Evolutionary conservation across 2,113 vertebrate genomes (phyloP).

Genomic region (Rafetus swinhoei): DNA sequence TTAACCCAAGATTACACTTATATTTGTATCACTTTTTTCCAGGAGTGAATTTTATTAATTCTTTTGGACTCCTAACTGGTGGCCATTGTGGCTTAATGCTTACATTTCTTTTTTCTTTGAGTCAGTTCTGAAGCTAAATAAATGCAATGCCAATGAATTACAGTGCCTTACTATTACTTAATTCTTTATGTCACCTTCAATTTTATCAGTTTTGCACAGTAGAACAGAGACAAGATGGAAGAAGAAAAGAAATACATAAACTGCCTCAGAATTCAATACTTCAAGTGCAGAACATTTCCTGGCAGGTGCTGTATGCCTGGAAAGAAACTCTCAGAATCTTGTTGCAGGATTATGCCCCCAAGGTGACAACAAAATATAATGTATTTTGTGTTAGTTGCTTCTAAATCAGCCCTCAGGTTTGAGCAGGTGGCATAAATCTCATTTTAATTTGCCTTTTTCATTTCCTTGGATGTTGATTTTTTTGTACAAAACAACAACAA

Average conservation of each 20-base stretch:
- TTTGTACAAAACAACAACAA: not conserved
- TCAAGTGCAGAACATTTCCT: not conserved
- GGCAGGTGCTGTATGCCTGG: not conserved
- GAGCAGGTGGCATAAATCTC: constrained; percentile 65
- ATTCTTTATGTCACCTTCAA: not conserved
- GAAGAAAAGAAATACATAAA: constrained; percentile 43
- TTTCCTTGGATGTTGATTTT: constrained; percentile 63
- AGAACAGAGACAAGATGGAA: constrained; percentile 23
- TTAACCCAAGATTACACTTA: not conserved
- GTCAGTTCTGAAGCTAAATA: not conserved
- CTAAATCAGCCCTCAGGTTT: constrained; percentile 63
- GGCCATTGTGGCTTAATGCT: not conserved
- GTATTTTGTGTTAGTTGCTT: constrained; percentile 63
- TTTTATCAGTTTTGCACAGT: constrained; percentile 7
- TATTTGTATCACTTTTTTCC: not conserved
- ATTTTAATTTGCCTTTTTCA: constrained; percentile 63
- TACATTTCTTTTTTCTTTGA: constrained; percentile 10
- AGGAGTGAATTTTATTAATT: not conserved
- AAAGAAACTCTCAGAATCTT: not conserved
- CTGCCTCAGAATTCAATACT: not conserved
- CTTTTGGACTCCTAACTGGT: not conserved
- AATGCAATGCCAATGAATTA: not conserved
- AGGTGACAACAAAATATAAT: constrained; percentile 29
- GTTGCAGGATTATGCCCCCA: constrained; percentile 41
- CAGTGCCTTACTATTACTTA: not conserved